Percentiles rank a stretch among this genome's conserved stretches.
phyloP scores from a whole-genome alignment of 2,797 vertebrate genomes.

The Valencia hispanica region DNA sequence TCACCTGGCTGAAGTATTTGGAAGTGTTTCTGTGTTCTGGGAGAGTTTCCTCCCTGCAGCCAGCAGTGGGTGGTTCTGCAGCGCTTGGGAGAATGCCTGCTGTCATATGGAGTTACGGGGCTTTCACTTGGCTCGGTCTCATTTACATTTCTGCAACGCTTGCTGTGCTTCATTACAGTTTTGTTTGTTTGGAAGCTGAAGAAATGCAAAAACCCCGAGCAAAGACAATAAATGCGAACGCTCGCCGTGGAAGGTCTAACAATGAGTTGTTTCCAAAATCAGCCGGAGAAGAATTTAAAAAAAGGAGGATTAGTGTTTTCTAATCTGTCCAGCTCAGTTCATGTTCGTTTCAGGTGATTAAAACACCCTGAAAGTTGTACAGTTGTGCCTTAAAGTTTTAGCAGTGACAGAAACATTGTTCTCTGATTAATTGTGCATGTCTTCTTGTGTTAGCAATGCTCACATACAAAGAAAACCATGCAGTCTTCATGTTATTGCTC shows the following conservation, averaged over 20 bases:
- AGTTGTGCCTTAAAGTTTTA: neutral
- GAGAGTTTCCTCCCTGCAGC: constrained; percentile 48
- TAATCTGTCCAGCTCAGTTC: neutral
- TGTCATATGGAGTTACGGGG: constrained; percentile 60
- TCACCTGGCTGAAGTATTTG: constrained; percentile 51
- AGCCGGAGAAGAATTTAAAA: neutral
- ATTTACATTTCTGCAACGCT: constrained; percentile 56
- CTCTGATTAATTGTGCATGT: neutral
- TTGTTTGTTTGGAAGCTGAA: constrained; percentile 28
- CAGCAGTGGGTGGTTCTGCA: constrained; percentile 49
- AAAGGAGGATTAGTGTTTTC: constrained; percentile 11
- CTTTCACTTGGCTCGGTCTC: constrained; percentile 63
- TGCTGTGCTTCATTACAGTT: constrained; percentile 39
- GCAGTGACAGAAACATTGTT: neutral
- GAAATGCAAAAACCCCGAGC: neutral
- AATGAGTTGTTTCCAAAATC: neutral
- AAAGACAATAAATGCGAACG: neutral
- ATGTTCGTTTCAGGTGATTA: constrained; percentile 19
- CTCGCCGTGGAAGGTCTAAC: constrained; percentile 8
- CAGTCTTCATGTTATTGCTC: neutral
- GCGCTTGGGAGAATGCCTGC: constrained; percentile 35
- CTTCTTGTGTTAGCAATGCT: neutral
- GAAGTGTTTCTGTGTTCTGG: constrained; percentile 51
- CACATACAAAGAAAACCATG: neutral
- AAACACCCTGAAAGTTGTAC: neutral